These are phyloP conservation scores for Lepus europaeus DNA, from an alignment of 2,113 vertebrate genomes.

Conservation along the genomic window DNA sequence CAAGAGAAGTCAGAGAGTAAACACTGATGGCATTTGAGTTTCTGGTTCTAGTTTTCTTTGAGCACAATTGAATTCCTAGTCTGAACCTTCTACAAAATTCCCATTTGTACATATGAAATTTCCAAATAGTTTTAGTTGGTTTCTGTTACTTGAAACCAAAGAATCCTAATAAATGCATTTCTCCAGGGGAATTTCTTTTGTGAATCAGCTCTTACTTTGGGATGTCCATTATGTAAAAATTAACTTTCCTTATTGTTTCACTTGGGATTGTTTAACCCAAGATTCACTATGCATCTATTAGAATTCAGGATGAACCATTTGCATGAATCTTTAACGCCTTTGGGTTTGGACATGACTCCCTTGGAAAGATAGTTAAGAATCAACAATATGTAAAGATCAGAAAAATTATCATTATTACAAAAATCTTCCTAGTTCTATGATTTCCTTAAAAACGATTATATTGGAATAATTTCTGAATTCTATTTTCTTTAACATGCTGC, in stretches of 20 bases:
- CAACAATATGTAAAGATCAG: not conserved
- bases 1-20: not conserved
- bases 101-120: not conserved
- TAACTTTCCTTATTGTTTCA: not conserved
- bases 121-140: constrained; percentile 31
- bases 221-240: not conserved
- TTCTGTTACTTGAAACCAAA: not conserved
- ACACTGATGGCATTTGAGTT: not conserved
- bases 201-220: constrained; percentile 16
- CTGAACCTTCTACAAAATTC: not conserved
- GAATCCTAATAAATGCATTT: not conserved
- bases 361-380: not conserved
- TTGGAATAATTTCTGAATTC: not conserved
- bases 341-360: constrained; percentile 5
- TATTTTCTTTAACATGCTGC: not conserved
- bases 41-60: not conserved
- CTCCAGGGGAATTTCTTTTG: constrained; percentile 5
- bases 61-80: not conserved
- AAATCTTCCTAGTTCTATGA: not conserved
- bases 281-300: not conserved
- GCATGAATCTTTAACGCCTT: not conserved
- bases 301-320: not conserved
- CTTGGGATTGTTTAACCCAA: not conserved
- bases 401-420: not conserved
- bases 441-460: not conserved